Evolutionary conservation across 2,113 vertebrate genomes (phyloP).

Genomic region (Bolborhynchus lineola): DNA sequence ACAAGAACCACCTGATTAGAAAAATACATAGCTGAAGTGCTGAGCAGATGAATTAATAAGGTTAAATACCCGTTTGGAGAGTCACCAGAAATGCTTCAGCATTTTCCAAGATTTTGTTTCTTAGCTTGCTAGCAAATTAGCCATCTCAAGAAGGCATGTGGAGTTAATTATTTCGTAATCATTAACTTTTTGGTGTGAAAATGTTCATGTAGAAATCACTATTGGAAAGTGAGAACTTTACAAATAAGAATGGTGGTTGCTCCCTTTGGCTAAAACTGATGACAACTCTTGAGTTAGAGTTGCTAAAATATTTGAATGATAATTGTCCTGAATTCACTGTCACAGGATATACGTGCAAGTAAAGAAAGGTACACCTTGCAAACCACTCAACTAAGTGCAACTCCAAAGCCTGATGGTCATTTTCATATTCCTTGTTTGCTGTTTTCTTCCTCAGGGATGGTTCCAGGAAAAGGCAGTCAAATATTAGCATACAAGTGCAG

Average conservation of each 20-base stretch:
- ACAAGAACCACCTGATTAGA: not conserved
- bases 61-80: not conserved
- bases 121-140: not conserved
- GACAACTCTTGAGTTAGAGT: not conserved
- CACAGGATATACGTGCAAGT: not conserved
- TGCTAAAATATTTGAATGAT: not conserved
- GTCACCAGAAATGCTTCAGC: not conserved
- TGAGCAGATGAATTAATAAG: not conserved
- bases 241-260: not conserved
- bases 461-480: not conserved
- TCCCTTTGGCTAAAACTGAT: not conserved
- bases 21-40: not conserved
- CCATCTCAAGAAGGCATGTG: not conserved
- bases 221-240: not conserved
- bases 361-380: not conserved
- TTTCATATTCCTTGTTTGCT: not conserved
- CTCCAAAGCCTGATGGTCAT: not conserved
- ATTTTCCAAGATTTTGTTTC: not conserved
- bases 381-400: not conserved
- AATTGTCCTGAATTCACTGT: not conserved
- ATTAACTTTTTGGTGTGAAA: not conserved
- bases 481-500: not conserved
- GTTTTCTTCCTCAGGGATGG: not conserved
- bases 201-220: not conserved
- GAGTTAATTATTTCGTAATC: not conserved